Evolutionary conservation across 1,140 invertebrate genomes (phyloP), one percentile per base, ranked within the genome.

Genomic region (Sitobion miscanthi): DNA sequence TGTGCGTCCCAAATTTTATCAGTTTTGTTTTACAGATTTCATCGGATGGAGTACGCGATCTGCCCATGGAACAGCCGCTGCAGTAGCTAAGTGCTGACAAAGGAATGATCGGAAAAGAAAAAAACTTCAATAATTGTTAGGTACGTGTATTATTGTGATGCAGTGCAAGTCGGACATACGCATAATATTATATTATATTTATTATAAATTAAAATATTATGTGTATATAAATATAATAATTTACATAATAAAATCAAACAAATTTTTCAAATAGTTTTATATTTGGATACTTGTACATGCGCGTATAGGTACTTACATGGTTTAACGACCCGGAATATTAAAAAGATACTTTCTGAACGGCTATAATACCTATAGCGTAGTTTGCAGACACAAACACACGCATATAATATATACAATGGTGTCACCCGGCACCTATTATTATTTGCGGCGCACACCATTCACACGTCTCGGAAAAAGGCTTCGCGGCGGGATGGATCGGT

Each of bases 341-440:
- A 89, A 57, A 57, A 49, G 45, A 86, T 42, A 38, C 82, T 38
- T 35, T 85, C 30, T n/a, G 30, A n/a, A 35, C 62, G 62, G 62
- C 30, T 77, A 5, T 35, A 77, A 5, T 35, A 77, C 38, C 1
- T 38, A 38, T 17, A 77, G 14, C 62, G 14, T n/a, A 77, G 62
- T 35, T 77, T 30, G 25, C 1, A 30, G 42, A 86, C 25, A 47
- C 14, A 35, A 2, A 82, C n/a, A 82, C n/a, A 54, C 4, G 20
- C 3, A 45, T 45, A 30, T 3, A 25, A 52, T 87, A 42, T 52
- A 86, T n/a, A 93, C 77, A 86, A 86, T 57, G 77, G 91, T 54
- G 82, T 93, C 49, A 86, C 69, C 91, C 49, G 82, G 91, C 91
- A 93, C 91, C 77, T 93, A 93, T 93, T 89, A 89, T 89, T 57